A percentile compares a stretch with the other conserved stretches of the same genome.
phyloP scores from a whole-genome alignment of 2,797 vertebrate species.

The Tragelaphus oryx region DNA sequence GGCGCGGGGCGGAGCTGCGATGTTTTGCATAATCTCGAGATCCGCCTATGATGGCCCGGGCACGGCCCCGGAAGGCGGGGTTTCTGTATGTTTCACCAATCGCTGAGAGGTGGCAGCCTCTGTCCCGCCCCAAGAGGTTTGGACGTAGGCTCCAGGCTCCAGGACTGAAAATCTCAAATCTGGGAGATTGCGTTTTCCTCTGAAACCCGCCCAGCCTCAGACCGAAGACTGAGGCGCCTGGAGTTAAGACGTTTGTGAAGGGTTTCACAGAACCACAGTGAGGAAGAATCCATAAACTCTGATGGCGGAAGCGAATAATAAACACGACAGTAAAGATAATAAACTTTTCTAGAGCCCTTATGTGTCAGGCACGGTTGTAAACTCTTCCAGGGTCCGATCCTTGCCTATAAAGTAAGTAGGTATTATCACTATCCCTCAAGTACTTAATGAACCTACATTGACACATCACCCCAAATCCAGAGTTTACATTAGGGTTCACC shows the following conservation, averaged over 20 bases:
- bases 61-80: neutral
- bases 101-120: neutral
- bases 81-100: conserved; percentile 22
- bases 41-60: neutral
- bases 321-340: neutral
- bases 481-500: neutral
- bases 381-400: neutral
- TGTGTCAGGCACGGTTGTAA: neutral
- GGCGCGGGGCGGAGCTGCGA: conserved; percentile 23
- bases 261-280: neutral
- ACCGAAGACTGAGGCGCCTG: neutral
- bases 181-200: neutral
- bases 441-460: too few species aligned
- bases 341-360: neutral
- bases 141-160: fast-evolving
- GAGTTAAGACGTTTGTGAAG: neutral
- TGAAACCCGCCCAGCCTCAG: neutral
- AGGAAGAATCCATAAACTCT: neutral
- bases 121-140: neutral
- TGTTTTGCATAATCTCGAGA: conserved; percentile 35
- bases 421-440: neutral
- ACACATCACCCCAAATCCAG: neutral
- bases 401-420: neutral
- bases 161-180: neutral
- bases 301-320: neutral